Evolutionary conservation across 2,888 invertebrate species (phyloP).

Genomic region (Capitulum mitella): DNA sequence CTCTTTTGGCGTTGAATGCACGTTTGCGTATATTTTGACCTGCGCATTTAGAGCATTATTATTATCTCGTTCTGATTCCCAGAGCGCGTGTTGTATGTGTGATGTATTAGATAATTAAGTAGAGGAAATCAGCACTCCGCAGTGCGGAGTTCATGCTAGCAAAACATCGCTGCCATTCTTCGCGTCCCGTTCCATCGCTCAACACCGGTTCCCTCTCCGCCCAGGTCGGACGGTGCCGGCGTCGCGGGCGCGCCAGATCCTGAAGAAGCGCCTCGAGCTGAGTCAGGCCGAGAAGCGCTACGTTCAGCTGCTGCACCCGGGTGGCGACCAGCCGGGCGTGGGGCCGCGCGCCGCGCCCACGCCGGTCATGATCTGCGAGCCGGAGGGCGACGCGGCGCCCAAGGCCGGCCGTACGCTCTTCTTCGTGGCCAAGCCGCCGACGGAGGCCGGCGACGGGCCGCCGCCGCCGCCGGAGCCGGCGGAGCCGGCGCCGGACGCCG

Average conservation of each 20-base stretch:
- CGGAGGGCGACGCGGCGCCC: neutral
- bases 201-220: neutral
- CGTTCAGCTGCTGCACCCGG: neutral
- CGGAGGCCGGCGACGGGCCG: neutral
- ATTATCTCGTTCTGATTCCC: no score
- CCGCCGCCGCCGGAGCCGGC: neutral
- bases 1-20: neutral
- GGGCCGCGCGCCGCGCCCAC: neutral
- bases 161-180: no score
- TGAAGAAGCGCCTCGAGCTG: neutral
- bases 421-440: slow-evolving; percentile 14
- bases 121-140: no score
- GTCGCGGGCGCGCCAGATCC: neutral
- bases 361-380: slow-evolving; percentile 10
- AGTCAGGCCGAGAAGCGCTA: neutral
- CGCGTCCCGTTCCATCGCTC: no score
- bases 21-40: neutral
- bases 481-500: neutral
- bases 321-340: neutral
- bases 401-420: neutral
- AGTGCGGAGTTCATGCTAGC: no score
- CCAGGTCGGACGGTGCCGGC: neutral
- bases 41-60: no score
- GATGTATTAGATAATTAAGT: no score
- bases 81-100: no score